Conservation (phyloP, 1,140 invertebrate genomes). For the Zaprionus africanus region DNA sequence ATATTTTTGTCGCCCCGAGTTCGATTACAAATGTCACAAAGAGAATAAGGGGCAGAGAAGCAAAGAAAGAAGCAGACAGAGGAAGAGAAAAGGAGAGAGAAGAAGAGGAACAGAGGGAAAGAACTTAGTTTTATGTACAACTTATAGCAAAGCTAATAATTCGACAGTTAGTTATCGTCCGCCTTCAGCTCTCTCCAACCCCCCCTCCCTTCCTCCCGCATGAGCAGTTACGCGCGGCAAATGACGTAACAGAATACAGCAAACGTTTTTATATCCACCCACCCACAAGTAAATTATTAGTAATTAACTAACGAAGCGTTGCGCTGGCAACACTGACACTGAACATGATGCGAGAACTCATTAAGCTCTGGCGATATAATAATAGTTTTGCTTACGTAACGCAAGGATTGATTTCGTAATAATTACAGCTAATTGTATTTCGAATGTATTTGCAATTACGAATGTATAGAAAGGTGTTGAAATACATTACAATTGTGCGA, state of each 20-base stretch:
- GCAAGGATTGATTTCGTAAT: constrained; percentile 4
- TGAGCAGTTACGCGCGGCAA: neutral
- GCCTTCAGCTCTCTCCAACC: neutral
- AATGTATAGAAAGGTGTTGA: neutral
- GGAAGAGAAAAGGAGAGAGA: neutral
- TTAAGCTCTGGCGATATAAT: constrained; percentile 10
- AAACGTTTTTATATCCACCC: constrained; percentile 11
- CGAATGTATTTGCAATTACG: neutral
- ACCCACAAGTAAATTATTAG: constrained; percentile 21
- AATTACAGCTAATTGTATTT: neutral
- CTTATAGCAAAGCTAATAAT: constrained; percentile 30
- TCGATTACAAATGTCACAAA: constrained; percentile 43
- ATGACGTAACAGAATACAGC: constrained; percentile 18
- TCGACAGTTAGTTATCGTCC: constrained; percentile 20
- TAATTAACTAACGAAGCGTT: constrained; percentile 36
- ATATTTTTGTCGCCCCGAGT: constrained; percentile 57
- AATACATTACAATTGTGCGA: neutral
- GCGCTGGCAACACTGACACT: neutral
- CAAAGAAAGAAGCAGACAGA: neutral
- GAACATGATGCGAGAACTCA: constrained; percentile 7
- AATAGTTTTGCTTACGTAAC: constrained; percentile 1
- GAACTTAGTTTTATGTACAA: constrained; percentile 49
- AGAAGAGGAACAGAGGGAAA: neutral
- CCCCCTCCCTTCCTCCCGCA: neutral
- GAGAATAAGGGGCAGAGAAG: no score